Conservation (phyloP, 1,140 invertebrate species). For the Zeugodacus cucurbitae region DNA sequence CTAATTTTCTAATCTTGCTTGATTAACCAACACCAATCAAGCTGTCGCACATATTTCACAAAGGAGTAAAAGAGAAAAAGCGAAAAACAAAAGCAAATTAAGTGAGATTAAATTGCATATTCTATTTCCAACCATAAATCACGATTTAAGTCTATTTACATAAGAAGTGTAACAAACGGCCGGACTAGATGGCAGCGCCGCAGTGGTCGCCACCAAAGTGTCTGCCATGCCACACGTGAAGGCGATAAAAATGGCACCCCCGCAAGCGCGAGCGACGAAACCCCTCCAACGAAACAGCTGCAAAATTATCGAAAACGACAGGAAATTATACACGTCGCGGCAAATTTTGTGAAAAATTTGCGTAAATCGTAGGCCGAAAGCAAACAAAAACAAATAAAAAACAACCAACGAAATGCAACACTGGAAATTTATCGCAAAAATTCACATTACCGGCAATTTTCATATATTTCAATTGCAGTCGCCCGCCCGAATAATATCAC, state of each 20-base stretch:
- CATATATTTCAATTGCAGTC: conserved; percentile 26
- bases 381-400: not conserved
- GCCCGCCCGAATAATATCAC: not conserved
- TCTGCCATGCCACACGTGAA: conserved; percentile 33
- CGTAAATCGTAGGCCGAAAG: not conserved
- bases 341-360: not conserved
- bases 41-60: not conserved
- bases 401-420: not conserved
- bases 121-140: conserved; percentile 19
- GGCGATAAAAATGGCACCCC: conserved; percentile 37
- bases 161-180: conserved; percentile 2
- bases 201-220: conserved; percentile 19
- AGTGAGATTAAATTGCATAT: conserved; percentile 28
- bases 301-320: conserved; percentile 35
- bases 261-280: conserved; percentile 3
- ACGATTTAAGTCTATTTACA: conserved; percentile 34
- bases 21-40: conserved; percentile 32
- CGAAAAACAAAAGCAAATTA: not conserved
- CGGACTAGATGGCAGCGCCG: not conserved
- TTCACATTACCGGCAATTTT: conserved; percentile 37
- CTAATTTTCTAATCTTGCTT: conserved; percentile 25
- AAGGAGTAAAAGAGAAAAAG: not conserved
- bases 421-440: conserved; percentile 34
- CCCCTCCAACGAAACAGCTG: conserved; percentile 30
- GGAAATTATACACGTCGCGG: conserved; percentile 33